These are phyloP conservation scores for Galleria mellonella DNA, from an alignment of 1,140 invertebrate species.

Conservation along the genomic window DNA sequence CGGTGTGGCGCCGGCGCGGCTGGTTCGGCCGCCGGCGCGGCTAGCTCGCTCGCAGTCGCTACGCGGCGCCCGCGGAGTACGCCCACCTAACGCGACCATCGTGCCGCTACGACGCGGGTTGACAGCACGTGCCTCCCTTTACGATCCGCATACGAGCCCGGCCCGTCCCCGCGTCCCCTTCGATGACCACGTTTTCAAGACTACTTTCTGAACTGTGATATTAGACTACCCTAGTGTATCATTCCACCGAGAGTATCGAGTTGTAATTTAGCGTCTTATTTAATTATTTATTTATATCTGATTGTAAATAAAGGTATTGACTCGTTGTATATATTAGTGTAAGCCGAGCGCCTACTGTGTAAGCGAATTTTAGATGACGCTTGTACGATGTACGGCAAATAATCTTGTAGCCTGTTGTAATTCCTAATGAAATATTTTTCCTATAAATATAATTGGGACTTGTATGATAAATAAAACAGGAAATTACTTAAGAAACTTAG, in stretches of 20 bases:
- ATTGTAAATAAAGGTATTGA: conserved; percentile 43
- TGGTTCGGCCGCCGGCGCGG: conserved; percentile 38
- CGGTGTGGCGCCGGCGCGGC: conserved; percentile 49
- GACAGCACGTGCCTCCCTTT: conserved; percentile 43
- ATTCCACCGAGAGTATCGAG: conserved; percentile 29
- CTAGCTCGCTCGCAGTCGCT: conserved; percentile 47
- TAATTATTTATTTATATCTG: conserved; percentile 57
- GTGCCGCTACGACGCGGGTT: conserved; percentile 47
- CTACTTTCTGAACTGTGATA: conserved; percentile 68
- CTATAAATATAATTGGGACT: no score
- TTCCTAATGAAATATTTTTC: no score
- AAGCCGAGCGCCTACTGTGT: conserved; percentile 2
- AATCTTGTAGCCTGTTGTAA: no score
- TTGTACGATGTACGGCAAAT: no score
- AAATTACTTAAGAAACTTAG: no score
- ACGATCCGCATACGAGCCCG: conserved; percentile 24
- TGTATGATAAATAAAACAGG: no score
- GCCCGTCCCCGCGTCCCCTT: conserved; percentile 10
- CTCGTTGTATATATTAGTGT: conserved; percentile 52
- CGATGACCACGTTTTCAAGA: conserved; percentile 53
- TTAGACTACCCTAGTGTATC: conserved; percentile 15
- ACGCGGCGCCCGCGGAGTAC: conserved; percentile 16
- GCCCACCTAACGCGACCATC: conserved; percentile 56
- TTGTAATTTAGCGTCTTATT: conserved; percentile 13
- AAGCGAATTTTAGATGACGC: no score